Evolutionary conservation across 2,797 vertebrate genomes (phyloP).

Genomic region (Mormyrus hasselquistii): DNA sequence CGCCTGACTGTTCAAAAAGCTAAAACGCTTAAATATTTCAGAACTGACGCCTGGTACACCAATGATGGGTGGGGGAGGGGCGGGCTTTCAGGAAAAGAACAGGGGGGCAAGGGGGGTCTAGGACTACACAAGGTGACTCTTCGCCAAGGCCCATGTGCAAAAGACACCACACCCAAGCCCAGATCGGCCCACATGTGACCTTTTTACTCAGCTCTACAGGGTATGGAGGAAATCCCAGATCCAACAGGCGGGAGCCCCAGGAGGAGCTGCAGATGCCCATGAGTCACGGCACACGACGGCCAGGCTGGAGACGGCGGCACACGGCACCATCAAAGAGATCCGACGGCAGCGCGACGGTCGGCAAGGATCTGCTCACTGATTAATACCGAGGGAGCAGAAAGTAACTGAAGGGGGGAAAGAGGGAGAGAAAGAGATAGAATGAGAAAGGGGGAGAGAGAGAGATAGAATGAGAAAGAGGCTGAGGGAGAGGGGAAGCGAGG

Average conservation of each 20-base stretch:
- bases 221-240: neutral
- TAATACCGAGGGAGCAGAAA: neutral
- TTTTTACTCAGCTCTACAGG: neutral
- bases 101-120: neutral
- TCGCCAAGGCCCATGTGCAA: neutral
- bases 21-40: slow-evolving; percentile 25
- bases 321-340: neutral
- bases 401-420: neutral
- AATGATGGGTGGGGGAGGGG: neutral
- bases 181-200: neutral
- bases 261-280: neutral
- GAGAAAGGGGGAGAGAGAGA: neutral
- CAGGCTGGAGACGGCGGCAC: neutral
- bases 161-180: neutral
- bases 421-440: neutral
- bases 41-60: neutral
- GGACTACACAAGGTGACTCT: neutral
- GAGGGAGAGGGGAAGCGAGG: neutral
- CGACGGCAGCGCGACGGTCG: neutral
- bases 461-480: too few relatives aligned
- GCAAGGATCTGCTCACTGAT: neutral
- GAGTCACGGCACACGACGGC: neutral
- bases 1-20: neutral
- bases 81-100: neutral
- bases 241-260: neutral